These are phyloP conservation scores for Sterna hirundo DNA, from an alignment of 2,113 vertebrate genomes.

Conservation along the genomic window DNA sequence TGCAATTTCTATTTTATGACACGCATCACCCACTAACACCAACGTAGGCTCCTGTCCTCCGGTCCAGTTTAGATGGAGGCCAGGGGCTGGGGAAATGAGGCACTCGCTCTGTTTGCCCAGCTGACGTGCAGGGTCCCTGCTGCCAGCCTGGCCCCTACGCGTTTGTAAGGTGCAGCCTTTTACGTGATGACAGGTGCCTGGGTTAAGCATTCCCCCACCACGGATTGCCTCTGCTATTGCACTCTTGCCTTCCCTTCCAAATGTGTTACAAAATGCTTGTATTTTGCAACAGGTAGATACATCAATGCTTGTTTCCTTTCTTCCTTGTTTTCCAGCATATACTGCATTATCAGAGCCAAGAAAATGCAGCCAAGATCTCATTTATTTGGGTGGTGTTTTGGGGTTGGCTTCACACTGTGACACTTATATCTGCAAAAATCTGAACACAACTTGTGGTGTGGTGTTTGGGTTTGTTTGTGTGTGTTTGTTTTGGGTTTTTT, in stretches of 20 bases:
- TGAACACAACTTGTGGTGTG: not conserved
- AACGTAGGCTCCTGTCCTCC: not conserved
- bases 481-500: no score
- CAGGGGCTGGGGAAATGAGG: not conserved
- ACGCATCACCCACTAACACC: accelerated
- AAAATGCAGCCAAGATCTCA: not conserved
- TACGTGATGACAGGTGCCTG: not conserved
- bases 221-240: not conserved
- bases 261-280: not conserved
- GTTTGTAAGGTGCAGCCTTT: not conserved
- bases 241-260: not conserved
- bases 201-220: not conserved
- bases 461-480: not conserved
- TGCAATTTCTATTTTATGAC: not conserved
- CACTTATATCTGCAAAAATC: not conserved
- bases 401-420: not conserved
- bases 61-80: not conserved
- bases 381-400: not conserved
- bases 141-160: not conserved
- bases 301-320: no score
- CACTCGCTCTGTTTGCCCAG: accelerated
- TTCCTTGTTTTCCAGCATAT: not conserved
- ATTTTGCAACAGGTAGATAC: not conserved
- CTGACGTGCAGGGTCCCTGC: not conserved
- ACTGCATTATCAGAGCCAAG: not conserved